Evolutionary conservation across 2,797 vertebrate genomes (phyloP).

Genomic region (Numenius phaeopus): DNA sequence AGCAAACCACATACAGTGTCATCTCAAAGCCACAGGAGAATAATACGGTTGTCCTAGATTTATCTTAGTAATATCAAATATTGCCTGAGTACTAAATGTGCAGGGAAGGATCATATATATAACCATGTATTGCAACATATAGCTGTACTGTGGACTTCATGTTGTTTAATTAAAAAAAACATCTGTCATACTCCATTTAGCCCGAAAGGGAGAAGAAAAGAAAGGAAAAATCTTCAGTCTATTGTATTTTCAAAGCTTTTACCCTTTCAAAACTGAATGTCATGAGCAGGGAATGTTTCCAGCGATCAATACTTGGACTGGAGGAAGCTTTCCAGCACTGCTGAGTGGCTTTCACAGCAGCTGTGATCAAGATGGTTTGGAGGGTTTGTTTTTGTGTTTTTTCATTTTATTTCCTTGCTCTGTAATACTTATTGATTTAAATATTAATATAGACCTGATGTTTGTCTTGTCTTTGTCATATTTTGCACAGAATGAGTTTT

Average conservation of each 20-base stretch:
- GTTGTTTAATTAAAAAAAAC: not conserved
- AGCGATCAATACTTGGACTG: not conserved
- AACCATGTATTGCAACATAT: not conserved
- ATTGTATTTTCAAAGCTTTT: conserved; percentile 58
- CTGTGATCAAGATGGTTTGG: conserved; percentile 72
- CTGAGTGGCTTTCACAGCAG: conserved; percentile 51
- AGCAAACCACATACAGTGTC: not conserved
- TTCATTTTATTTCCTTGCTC: conserved; percentile 51
- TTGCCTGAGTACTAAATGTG: not conserved
- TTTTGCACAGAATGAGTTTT: conserved; percentile 4
- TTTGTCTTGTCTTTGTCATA: conserved; percentile 22
- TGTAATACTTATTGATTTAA: conserved; percentile 8
- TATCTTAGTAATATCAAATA: not conserved
- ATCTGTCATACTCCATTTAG: not conserved
- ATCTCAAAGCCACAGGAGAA: conserved; percentile 14
- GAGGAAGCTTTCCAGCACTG: conserved; percentile 50
- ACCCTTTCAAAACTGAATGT: conserved; percentile 56
- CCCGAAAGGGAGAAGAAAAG: not conserved
- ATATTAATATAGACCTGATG: conserved; percentile 52
- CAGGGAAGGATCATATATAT: not conserved
- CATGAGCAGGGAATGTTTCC: conserved; percentile 47
- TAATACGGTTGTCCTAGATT: not conserved
- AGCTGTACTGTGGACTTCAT: not conserved
- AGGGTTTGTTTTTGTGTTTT: conserved; percentile 43
- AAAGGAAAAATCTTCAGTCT: conserved; percentile 23